Evolutionary conservation across 1,140 invertebrate species (phyloP).

Genomic region (Charaxes varanes): DNA sequence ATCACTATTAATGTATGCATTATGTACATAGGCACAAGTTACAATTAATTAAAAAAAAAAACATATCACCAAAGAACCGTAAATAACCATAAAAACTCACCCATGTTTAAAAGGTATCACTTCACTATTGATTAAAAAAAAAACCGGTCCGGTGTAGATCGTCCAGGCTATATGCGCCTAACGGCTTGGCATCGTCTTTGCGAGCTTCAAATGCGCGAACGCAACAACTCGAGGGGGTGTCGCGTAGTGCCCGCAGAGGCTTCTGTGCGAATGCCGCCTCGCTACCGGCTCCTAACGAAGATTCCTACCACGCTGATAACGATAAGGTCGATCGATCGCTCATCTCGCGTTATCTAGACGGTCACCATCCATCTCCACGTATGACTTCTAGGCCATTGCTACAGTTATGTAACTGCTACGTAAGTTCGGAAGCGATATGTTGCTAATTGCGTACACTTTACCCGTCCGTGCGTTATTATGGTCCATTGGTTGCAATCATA

Average conservation of each 20-base stretch:
- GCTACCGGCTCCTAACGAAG: conserved; percentile 42
- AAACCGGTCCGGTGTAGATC: conserved; percentile 46
- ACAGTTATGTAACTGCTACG: conserved; percentile 28
- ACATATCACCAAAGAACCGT: not conserved
- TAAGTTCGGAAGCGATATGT: conserved; percentile 14
- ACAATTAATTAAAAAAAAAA: conserved; percentile 5
- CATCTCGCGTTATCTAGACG: conserved; percentile 63
- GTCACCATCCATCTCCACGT: conserved; percentile 57
- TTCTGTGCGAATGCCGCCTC: conserved; percentile 58
- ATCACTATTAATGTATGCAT: too few species aligned
- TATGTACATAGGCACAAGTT: too few species aligned
- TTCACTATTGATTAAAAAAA: conserved; percentile 38
- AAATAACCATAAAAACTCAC: conserved; percentile 32
- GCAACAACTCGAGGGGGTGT: conserved; percentile 50
- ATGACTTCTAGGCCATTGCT: conserved; percentile 26
- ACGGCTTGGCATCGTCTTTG: conserved; percentile 54
- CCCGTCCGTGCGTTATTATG: not conserved
- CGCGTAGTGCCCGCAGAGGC: conserved; percentile 61
- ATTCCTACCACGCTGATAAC: conserved; percentile 63
- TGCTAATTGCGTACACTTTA: conserved; percentile 17
- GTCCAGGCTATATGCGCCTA: conserved; percentile 41
- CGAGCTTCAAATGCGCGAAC: conserved; percentile 35
- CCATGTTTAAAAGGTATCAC: conserved; percentile 52
- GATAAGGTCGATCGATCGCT: conserved; percentile 59
- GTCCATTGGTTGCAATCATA: not conserved